Evolutionary conservation across 2,113 vertebrate genomes (phyloP), one percentile per base, ranked within the genome.

Genomic region (Abramis brama): DNA sequence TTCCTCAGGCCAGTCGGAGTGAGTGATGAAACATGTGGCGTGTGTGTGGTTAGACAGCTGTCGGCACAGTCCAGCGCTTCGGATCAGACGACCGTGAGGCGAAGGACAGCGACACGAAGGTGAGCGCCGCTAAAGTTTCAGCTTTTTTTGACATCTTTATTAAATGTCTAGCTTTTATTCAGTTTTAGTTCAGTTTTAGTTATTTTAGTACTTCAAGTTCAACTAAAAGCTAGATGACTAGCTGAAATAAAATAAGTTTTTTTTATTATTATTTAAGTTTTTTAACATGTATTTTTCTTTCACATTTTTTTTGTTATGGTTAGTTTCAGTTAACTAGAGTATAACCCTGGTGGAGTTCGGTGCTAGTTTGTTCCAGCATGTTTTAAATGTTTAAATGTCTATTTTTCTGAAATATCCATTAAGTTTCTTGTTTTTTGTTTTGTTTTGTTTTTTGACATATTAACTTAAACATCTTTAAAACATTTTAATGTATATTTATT

Each of bases 11-110:
- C 45, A 39, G 10, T 3, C 17, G 19, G 70, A 73, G 70, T 12
- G 82, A 75, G 55, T 39, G 55, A 39, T 50, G 45, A 73, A 57
- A 66, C 70, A 33, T 19, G 50, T 25, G 5, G 23, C 8, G 64
- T 23, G 52, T 91, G 91, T 83, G 89, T 80, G 87, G 90, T 91
- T 90, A 88, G 91, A 91, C 93, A 93, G 93, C 91, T 93, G 93
- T 91, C 93, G 91, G 21, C 52, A 23, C 55, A 59, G 87, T 85
- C 33, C 80, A 88, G 88, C 77, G 88, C 86, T 79, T 55, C 82
- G 57, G 70, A 6, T 86, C 79, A 11, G 43, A 39, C 52, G 33
- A 9, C 21, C 85, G 84, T 89, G 85, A 88, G 71, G 73, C 86
- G 82, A 68, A 89, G 86, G 74, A 47, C 83, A 47, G 79, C 9